Percentiles rank a stretch among this genome's conserved stretches.
Evolutionary conservation across 2,888 invertebrate species (phyloP).

Genomic region (Thera britannica): DNA sequence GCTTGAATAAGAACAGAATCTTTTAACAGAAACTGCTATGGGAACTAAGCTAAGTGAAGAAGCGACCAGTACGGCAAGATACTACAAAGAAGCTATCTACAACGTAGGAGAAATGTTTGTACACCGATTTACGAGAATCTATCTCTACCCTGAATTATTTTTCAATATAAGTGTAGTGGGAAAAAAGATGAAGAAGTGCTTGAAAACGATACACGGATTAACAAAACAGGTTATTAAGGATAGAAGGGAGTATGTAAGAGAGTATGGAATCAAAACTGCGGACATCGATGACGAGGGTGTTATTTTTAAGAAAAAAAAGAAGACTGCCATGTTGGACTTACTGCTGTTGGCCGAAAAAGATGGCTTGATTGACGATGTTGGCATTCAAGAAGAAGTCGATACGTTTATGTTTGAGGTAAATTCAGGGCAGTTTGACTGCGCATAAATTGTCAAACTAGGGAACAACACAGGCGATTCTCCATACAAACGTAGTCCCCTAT

Average conservation of each 20-base stretch:
- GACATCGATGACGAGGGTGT: conserved; percentile 41
- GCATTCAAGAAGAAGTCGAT: no score
- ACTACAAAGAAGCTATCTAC: conserved; percentile 85
- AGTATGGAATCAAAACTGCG: conserved; percentile 35
- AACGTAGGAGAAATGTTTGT: conserved; percentile 64
- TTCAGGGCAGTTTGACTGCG: conserved; percentile 40
- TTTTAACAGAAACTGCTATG: conserved; percentile 74
- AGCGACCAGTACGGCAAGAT: conserved; percentile 61
- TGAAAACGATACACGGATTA: conserved; percentile 69
- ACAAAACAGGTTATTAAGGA: conserved; percentile 70
- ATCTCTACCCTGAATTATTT: conserved; percentile 61
- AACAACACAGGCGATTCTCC: no score
- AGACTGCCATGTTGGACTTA: conserved; percentile 46
- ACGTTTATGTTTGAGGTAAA: no score
- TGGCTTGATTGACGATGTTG: no score
- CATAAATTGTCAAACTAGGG: no score
- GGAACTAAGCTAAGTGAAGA: conserved; percentile 64
- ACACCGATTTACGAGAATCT: conserved; percentile 61
- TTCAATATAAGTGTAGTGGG: conserved; percentile 81
- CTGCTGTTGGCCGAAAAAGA: no score
- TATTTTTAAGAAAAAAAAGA: conserved; percentile 68
- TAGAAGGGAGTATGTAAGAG: conserved; percentile 44
- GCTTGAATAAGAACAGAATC: no score
- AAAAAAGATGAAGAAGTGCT: conserved; percentile 65
- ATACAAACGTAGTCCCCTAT: no score